These are phyloP conservation scores for Gobiocypris rarus DNA, from an alignment of 2,113 vertebrate genomes.

Conservation along the genomic window DNA sequence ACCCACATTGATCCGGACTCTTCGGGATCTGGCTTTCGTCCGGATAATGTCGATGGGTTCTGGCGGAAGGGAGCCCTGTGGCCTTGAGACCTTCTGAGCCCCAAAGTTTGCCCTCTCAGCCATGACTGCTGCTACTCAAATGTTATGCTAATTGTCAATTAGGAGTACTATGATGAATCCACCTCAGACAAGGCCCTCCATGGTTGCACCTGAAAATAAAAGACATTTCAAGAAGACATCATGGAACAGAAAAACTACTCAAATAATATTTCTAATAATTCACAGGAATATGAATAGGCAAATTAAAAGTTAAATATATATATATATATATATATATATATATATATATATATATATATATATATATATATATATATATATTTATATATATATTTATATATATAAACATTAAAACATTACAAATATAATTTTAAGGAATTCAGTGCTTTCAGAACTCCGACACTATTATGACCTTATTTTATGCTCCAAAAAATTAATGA, in stretches of 20 bases:
- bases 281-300: background rate
- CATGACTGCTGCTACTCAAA: conserved; percentile 75
- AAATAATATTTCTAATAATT: background rate
- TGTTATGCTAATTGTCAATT: conserved; percentile 53
- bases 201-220: conserved; percentile 57
- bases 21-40: conserved; percentile 87
- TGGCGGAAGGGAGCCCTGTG: conserved; percentile 83
- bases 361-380: too few relatives aligned
- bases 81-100: conserved; percentile 77
- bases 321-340: too few relatives aligned
- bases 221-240: conserved; percentile 20
- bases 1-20: conserved; percentile 93
- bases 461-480: conserved; percentile 11
- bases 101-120: conserved; percentile 81
- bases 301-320: background rate
- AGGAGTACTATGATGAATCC: conserved; percentile 46
- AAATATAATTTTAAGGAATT: background rate
- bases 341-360: too few relatives aligned
- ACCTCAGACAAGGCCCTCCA: conserved; percentile 67
- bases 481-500: background rate
- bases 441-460: background rate
- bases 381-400: too few relatives aligned
- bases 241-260: background rate
- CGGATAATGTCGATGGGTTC: conserved; percentile 95
- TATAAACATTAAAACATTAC: too few relatives aligned